Evolutionary conservation across 2,113 vertebrate species (phyloP).

Genomic region (Orthonyx spaldingii): DNA sequence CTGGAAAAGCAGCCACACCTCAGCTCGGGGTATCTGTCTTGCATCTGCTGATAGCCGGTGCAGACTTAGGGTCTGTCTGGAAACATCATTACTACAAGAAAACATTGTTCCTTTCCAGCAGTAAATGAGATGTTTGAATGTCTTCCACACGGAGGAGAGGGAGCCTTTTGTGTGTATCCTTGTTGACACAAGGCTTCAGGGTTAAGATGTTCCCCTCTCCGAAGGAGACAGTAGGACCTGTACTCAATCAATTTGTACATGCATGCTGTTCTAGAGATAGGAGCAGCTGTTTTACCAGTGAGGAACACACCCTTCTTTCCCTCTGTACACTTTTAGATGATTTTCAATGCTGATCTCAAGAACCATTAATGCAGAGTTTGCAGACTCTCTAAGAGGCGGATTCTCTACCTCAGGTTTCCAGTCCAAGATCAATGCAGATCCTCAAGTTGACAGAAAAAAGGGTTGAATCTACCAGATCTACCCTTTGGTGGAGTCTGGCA

Average conservation of each 20-base stretch:
- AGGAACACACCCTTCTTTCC: not conserved
- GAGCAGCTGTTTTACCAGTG: rapidly evolving
- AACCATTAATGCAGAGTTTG: not conserved
- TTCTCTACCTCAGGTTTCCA: not conserved
- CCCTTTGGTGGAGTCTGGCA: not conserved
- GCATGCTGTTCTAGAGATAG: not conserved
- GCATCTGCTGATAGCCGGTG: not conserved
- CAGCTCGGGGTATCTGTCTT: not conserved
- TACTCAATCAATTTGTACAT: not conserved
- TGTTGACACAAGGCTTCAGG: not conserved
- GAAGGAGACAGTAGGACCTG: not conserved
- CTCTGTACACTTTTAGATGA: not conserved
- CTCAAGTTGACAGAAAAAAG: not conserved
- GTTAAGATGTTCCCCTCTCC: not conserved
- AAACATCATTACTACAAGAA: not conserved
- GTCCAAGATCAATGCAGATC: not conserved
- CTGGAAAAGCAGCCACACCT: not conserved
- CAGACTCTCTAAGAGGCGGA: not conserved
- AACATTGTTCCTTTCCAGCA: not conserved
- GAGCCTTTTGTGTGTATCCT: not conserved
- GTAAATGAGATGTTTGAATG: not conserved
- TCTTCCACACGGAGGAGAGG: not conserved
- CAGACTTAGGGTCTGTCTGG: not conserved
- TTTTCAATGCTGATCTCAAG: not conserved
- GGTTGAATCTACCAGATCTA: not conserved